phyloP scores from a whole-genome alignment of 2,797 vertebrate genomes.

The Labeo calbasu region DNA sequence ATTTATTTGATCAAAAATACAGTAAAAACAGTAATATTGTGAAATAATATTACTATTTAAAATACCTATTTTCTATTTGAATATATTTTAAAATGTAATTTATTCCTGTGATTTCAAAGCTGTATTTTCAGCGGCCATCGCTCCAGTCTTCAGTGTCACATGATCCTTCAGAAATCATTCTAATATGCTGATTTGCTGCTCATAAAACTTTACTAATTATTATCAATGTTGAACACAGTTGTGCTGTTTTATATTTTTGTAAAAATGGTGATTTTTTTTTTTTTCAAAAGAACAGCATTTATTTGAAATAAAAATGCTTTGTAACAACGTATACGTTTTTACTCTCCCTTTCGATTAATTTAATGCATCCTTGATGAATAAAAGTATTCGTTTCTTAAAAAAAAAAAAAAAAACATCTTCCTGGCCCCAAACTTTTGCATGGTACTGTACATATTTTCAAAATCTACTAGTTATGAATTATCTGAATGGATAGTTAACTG shows the following conservation, averaged over 20 bases:
- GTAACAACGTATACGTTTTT: not conserved
- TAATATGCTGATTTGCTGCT: not conserved
- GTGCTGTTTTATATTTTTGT: not conserved
- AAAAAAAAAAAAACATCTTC: not conserved
- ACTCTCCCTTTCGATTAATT: not conserved
- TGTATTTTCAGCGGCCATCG: not conserved
- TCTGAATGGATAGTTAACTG: not conserved
- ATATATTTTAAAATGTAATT: not conserved
- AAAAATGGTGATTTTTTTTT: no score
- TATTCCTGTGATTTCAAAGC: not conserved
- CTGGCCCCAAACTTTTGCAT: not conserved
- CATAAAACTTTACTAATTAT: not conserved
- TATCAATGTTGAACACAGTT: not conserved
- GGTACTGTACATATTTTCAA: not conserved
- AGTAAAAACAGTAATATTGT: not conserved
- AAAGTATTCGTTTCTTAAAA: not conserved
- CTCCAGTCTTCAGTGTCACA: not conserved
- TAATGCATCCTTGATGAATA: not conserved
- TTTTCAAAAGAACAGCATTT: not conserved
- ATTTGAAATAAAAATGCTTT: not conserved
- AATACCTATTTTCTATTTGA: not conserved
- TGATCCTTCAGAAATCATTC: not conserved
- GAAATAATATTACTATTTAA: not conserved
- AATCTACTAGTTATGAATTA: not conserved
- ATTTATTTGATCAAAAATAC: not conserved